Percentiles rank a stretch among this genome's conserved stretches.
These are phyloP conservation scores for Ceryle rudis DNA, from an alignment of 2,797 vertebrate species.

Conservation along the genomic window DNA sequence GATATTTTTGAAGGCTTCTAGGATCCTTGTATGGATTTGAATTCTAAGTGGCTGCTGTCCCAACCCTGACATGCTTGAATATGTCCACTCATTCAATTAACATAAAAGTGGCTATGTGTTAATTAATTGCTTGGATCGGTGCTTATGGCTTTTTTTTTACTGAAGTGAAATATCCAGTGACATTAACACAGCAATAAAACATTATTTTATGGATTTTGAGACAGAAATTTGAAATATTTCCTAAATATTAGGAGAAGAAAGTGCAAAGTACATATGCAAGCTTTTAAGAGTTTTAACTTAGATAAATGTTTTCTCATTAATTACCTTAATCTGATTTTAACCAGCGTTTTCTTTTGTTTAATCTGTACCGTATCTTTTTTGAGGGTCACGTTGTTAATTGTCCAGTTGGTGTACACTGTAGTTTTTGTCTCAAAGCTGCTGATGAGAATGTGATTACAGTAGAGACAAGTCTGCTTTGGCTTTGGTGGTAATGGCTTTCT, in stretches of 20 bases:
- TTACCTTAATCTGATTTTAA: constrained; percentile 1
- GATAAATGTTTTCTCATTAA: background rate
- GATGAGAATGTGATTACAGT: constrained; percentile 4
- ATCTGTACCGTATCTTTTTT: background rate
- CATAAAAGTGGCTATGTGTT: background rate
- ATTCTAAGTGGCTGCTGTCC: background rate
- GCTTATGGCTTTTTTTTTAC: background rate
- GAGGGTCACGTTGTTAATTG: background rate
- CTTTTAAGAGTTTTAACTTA: background rate
- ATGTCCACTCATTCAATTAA: background rate
- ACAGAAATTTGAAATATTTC: background rate
- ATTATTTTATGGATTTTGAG: background rate
- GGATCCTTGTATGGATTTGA: background rate
- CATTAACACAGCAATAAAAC: background rate
- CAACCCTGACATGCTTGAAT: background rate
- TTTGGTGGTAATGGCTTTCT: background rate
- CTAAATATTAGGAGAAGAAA: background rate
- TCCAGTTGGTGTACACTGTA: background rate
- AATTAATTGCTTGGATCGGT: background rate
- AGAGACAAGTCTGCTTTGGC: constrained; percentile 4
- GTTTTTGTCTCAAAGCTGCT: constrained; percentile 11
- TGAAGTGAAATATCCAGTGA: background rate
- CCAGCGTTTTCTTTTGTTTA: background rate
- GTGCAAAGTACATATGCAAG: background rate
- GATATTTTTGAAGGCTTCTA: background rate